Percentiles rank a stretch among this genome's conserved stretches.
These are phyloP conservation scores for Chaetops frenatus DNA, from an alignment of 2,113 vertebrate genomes.

Conservation along the genomic window DNA sequence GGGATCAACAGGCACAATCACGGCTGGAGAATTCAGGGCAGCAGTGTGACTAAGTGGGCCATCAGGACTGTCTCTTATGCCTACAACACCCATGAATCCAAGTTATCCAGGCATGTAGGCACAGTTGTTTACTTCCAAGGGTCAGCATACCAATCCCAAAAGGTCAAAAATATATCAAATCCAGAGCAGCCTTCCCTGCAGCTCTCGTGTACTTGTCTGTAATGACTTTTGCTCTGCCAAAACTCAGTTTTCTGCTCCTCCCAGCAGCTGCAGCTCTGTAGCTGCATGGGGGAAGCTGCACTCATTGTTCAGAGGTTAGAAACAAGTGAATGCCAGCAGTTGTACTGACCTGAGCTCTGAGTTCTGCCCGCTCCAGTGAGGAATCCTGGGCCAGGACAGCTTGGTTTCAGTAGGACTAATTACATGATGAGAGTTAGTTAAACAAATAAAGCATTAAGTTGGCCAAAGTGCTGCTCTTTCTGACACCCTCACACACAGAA, in stretches of 20 bases:
- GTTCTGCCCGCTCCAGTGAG: not conserved
- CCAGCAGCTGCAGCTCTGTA: slow-evolving; percentile 17
- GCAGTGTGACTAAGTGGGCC: not conserved
- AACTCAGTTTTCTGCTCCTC: slow-evolving; percentile 1
- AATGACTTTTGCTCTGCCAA: not conserved
- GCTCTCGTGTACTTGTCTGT: not conserved
- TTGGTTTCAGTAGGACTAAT: not conserved
- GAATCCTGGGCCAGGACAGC: not conserved
- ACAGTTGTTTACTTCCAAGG: not conserved
- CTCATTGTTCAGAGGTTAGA: not conserved
- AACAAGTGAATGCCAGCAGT: not conserved
- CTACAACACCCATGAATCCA: not conserved
- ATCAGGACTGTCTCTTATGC: not conserved
- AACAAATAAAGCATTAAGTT: not conserved
- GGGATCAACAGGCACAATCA: not conserved
- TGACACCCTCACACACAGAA: not conserved
- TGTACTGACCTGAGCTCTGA: not conserved
- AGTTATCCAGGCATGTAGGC: not conserved
- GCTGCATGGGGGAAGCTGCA: not conserved
- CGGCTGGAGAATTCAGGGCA: not conserved
- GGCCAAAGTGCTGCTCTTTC: not conserved
- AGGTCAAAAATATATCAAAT: not conserved
- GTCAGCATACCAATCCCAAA: not conserved
- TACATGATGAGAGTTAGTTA: not conserved
- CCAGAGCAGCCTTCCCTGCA: not conserved